Percentiles rank a stretch among this genome's conserved stretches.
These are phyloP conservation scores for Microtus richardsoni DNA, from an alignment of 2,113 vertebrate genomes.

Conservation along the genomic window DNA sequence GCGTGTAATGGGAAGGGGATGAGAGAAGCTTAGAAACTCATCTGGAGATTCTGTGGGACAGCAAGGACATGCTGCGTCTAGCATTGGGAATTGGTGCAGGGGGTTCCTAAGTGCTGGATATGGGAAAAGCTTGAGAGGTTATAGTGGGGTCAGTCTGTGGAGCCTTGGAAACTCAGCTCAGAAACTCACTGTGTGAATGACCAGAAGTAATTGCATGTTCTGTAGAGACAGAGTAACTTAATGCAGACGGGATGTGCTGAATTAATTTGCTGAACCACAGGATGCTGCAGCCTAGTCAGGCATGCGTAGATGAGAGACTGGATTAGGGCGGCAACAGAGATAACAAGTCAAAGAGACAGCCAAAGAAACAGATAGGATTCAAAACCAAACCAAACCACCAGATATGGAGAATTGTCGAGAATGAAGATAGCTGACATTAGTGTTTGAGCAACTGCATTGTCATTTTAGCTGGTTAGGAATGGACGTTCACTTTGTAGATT, in stretches of 20 bases:
- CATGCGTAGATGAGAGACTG: background rate
- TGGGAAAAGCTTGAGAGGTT: background rate
- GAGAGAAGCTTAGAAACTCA: background rate
- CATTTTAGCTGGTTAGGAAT: background rate
- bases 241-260: background rate
- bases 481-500: background rate
- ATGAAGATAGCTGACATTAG: background rate
- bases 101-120: background rate
- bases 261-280: background rate
- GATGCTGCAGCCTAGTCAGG: background rate
- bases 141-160: background rate
- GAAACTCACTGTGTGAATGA: constrained; percentile 35
- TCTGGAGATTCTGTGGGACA: background rate
- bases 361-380: background rate
- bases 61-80: background rate
- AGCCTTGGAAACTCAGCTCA: background rate
- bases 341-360: background rate
- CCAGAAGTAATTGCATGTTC: background rate
- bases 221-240: background rate
- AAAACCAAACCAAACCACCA: background rate
- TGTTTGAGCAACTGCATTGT: background rate
- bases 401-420: background rate
- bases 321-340: background rate
- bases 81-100: background rate
- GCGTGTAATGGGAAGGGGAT: background rate